phyloP scores from a whole-genome alignment of 2,797 vertebrate species.

The Megaceryle alcyon region DNA sequence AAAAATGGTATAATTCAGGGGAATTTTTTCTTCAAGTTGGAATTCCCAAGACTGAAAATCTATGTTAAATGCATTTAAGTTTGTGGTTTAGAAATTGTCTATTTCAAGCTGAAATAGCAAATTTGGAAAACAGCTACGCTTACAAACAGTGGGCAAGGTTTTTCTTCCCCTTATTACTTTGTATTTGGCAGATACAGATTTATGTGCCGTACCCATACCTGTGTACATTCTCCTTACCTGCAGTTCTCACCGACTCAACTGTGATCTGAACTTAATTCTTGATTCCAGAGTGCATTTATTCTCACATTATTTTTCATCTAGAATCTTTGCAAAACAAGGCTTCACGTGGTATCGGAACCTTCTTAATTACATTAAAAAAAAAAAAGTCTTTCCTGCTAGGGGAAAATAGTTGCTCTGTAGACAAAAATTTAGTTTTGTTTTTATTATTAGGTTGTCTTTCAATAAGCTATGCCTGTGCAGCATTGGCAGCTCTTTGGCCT shows the following conservation, averaged over 20 bases:
- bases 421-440: neutral
- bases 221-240: fast-evolving
- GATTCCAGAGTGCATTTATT: neutral
- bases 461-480: neutral
- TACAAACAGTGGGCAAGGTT: neutral
- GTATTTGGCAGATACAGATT: neutral
- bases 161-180: neutral
- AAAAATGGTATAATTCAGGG: neutral
- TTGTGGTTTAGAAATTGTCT: neutral
- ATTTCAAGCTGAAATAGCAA: neutral
- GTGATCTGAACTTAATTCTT: neutral
- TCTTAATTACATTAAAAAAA: neutral
- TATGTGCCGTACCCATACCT: neutral
- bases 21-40: neutral
- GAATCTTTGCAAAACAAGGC: neutral
- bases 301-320: neutral
- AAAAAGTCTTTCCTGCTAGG: neutral
- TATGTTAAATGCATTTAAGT: neutral
- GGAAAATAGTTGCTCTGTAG: neutral
- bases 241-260: neutral
- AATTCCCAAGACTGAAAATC: neutral
- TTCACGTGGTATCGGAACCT: neutral
- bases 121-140: neutral
- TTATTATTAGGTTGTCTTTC: neutral
- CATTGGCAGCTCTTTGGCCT: neutral